Conservation (phyloP, 2,888 invertebrate species). For the Eumerus sabulonum region DNA sequence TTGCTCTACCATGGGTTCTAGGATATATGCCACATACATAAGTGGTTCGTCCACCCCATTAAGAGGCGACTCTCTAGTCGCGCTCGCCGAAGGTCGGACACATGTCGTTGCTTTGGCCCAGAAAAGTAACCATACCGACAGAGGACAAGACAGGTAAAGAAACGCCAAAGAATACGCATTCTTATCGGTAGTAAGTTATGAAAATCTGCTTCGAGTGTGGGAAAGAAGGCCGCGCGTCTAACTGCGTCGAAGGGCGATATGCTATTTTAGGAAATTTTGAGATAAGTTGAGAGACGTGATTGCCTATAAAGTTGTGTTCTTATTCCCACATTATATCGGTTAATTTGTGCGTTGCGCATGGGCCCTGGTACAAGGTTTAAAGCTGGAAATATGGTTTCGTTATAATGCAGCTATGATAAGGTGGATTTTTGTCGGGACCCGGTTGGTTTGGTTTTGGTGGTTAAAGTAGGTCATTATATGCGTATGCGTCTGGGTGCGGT, state of each 20-base stretch:
- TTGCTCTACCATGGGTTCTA: conserved; percentile 12
- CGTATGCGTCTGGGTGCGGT: no score
- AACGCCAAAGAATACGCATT: neutral
- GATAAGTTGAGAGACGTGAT: conserved; percentile 41
- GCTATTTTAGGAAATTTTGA: conserved; percentile 50
- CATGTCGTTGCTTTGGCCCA: conserved; percentile 39
- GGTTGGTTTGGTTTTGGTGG: no score
- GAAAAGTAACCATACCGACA: conserved; percentile 17
- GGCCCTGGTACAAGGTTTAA: neutral
- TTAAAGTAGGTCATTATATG: no score
- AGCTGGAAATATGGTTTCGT: no score
- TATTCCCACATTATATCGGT: conserved; percentile 19
- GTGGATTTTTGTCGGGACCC: no score
- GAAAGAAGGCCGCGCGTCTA: conserved; percentile 1
- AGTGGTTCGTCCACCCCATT: conserved; percentile 43
- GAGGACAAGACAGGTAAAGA: neutral
- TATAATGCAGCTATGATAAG: no score
- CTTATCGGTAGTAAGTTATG: conserved; percentile 55
- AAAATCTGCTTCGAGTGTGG: conserved; percentile 31
- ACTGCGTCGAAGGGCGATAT: conserved; percentile 13
- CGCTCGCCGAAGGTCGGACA: conserved; percentile 34
- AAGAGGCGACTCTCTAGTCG: conserved; percentile 10
- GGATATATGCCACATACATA: conserved; percentile 38
- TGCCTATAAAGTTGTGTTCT: conserved; percentile 20
- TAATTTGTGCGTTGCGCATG: conserved; percentile 8